Percentiles rank a stretch among this genome's conserved stretches.
Evolutionary conservation across 2,888 invertebrate genomes (phyloP).

Genomic region (Tinea trinotella): DNA sequence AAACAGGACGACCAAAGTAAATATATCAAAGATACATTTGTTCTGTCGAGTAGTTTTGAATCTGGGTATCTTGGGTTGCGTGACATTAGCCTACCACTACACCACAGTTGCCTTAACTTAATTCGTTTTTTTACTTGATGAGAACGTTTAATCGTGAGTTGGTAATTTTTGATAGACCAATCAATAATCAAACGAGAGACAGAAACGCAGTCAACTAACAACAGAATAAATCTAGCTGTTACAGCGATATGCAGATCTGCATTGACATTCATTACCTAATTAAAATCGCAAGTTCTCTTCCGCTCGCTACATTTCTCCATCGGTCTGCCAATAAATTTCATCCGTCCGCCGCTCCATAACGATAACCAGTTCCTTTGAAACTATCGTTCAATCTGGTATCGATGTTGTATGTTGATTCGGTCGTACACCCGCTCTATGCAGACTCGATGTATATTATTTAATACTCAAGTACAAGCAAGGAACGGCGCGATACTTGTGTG

Average conservation of each 20-base stretch:
- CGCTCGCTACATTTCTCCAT: conserved; percentile 72
- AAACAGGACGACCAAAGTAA: too few species aligned
- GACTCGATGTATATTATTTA: conserved; percentile 71
- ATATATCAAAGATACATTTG: too few species aligned
- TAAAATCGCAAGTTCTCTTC: conserved; percentile 71
- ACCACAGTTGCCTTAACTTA: too few species aligned
- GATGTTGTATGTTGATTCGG: conserved; percentile 72
- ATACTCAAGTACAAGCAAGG: conserved; percentile 39
- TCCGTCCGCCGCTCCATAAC: conserved; percentile 71
- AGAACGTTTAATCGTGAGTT: not conserved
- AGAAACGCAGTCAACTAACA: conserved; percentile 51
- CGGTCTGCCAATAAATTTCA: conserved; percentile 72
- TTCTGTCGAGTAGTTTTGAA: too few species aligned
- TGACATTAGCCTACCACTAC: too few species aligned
- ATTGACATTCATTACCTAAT: conserved; percentile 73
- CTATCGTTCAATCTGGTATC: conserved; percentile 73
- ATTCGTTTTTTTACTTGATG: too few species aligned
- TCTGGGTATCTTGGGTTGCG: too few species aligned
- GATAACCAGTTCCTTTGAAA: conserved; percentile 73
- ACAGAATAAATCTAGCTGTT: conserved; percentile 68
- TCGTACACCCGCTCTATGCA: conserved; percentile 69
- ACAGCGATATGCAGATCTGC: conserved; percentile 70
- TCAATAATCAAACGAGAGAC: not conserved
- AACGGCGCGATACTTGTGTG: conserved; percentile 37
- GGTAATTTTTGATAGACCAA: not conserved